Base-by-base conservation (phyloP, 37 sponge, comb jelly and placozoan species). In the Halichondria panicea region DNA sequence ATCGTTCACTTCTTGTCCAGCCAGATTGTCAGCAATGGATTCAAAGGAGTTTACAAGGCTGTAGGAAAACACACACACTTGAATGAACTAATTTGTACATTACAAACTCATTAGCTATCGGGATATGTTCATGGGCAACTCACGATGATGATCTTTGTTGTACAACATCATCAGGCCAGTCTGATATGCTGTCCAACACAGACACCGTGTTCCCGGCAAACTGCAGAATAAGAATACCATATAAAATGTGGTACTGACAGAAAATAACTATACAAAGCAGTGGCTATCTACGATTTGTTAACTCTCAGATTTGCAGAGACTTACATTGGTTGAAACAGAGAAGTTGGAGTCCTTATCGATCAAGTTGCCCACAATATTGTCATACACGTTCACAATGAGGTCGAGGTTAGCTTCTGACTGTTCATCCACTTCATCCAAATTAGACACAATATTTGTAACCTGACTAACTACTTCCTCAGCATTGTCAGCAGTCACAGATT, bases 41-140 rank as follows among this genome's bases (percentile, higher is more conserved):
- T 85, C 86, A 78, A 85, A 85, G 25, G 86, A 77, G 31, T 77
- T 13, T 13, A 72, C 15, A 30, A 72, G 5, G 57, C 73, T 72
- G 41, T 34, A 27, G n/a, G 38, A 43, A 42, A 48, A 50, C 15
- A 18, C 52, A 48, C 52, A 48, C 52, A 18, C 11, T 18, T 11
- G 11, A 15, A 15, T 48, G 11, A 48, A 48, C 15, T 11, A 48
- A 48, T 11, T 15, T 18, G 13, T 48, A 48, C 52, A 48, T 11
- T 48, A 48, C 52, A 48, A 48, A 48, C 52, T 15, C 52, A 11
- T 48, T 11, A 48, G 52, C 52, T 18, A 18, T 11, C 52, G 13
- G 15, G 15, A 48, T 15, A 48, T 18, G 15, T 11, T 18, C 13
- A 18, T 48, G 52, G 52, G 52, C 11, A 8, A 57, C 56, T 61